Conservation (phyloP, 2,797 vertebrate genomes). For the Pachyuromys duprasi region DNA sequence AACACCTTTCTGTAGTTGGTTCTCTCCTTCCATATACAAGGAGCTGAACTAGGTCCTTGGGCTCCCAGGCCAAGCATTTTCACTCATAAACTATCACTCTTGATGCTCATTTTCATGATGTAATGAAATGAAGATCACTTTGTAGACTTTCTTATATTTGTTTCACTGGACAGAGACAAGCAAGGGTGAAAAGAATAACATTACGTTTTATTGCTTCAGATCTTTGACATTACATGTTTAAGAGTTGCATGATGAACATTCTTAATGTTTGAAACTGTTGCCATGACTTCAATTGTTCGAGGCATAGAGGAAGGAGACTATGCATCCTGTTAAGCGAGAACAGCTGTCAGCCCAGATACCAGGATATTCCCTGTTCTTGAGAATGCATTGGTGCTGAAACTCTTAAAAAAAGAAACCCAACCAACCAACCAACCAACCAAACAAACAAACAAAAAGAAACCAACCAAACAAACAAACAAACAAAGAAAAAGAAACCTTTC, state of each 20-base stretch:
- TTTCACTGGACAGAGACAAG: background rate
- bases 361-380: conserved; percentile 19
- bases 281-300: conserved; percentile 50
- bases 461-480: background rate
- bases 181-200: conserved; percentile 75
- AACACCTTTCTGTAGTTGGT: background rate
- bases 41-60: background rate
- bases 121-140: background rate
- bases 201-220: conserved; percentile 67
- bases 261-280: conserved; percentile 82
- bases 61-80: background rate
- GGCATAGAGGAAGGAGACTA: conserved; percentile 50
- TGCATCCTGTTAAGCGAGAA: conserved; percentile 44
- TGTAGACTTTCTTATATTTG: background rate
- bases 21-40: background rate
- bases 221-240: conserved; percentile 62
- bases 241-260: conserved; percentile 78
- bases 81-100: background rate
- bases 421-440: background rate
- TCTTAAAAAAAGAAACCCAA: background rate
- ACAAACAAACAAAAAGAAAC: background rate
- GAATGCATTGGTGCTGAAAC: background rate
- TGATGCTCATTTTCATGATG: background rate
- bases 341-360: conserved; percentile 43
- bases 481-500: background rate